These are phyloP conservation scores for Pseudeuparius sepicola DNA, from an alignment of 2,888 invertebrate species.

Conservation along the genomic window DNA sequence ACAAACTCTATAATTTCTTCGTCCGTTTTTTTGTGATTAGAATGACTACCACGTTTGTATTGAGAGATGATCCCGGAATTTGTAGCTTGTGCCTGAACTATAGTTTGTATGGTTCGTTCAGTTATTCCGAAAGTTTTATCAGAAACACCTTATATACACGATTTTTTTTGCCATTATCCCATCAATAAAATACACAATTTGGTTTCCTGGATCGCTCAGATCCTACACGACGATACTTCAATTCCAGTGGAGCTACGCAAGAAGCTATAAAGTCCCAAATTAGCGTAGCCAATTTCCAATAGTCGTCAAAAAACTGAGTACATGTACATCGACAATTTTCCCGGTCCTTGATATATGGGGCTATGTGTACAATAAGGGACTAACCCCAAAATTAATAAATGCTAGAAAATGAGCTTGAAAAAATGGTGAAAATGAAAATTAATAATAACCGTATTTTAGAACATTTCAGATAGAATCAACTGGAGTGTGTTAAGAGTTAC, in stretches of 20 bases:
- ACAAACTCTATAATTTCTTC: too few species aligned
- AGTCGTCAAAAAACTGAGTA: constrained; percentile 5
- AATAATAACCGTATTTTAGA: too few species aligned
- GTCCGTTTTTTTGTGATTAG: constrained; percentile 23
- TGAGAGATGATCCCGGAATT: constrained; percentile 20
- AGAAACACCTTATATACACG: constrained; percentile 10
- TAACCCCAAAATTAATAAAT: too few species aligned
- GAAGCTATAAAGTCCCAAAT: constrained; percentile 4
- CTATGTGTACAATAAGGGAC: too few species aligned
- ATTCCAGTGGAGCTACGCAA: constrained; percentile 9
- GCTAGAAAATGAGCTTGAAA: too few species aligned
- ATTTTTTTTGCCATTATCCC: constrained; percentile 10
- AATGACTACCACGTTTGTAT: constrained; percentile 25
- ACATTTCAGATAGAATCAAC: too few species aligned
- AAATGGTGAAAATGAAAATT: too few species aligned
- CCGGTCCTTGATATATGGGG: too few species aligned
- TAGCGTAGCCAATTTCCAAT: constrained; percentile 7
- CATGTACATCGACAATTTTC: too few species aligned
- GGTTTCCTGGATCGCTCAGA: constrained; percentile 8
- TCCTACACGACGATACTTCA: constrained; percentile 9
- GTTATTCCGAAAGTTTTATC: constrained; percentile 21
- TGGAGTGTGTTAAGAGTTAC: too few species aligned
- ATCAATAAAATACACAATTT: constrained; percentile 11
- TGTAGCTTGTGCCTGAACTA: constrained; percentile 19
- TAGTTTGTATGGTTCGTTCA: constrained; percentile 21